Base-by-base conservation (phyloP, 2,113 vertebrate genomes). In the Prionailurus viverrinus region DNA sequence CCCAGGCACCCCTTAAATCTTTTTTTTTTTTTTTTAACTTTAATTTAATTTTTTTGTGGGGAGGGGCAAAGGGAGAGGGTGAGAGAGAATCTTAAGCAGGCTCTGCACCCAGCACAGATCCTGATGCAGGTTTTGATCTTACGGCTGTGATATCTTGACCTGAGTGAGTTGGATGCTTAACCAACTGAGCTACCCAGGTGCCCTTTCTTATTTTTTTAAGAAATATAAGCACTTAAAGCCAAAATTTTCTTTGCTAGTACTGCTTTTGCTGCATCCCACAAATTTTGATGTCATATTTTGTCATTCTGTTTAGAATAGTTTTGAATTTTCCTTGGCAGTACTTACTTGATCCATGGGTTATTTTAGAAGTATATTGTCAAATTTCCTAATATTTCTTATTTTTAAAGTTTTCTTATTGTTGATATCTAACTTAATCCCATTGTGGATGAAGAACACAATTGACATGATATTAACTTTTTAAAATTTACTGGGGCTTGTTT, bases 331-430 rank as follows among this genome's bases (percentile, higher is more conserved):
- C n/a, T 90, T 68, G 45, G 82, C 45, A 65, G 31, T 53, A 33
- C 33, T 53, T 55, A 29, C 29, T 95, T 95, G 45, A 90, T 74
- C 11, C n/a, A 55, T 76, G 79, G 78, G 18, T 94, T 94, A 53
- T 66, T 66, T 81, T 69, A 51, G 39, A 74, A 76, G 41, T 66
- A 36, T 31, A 12, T 63, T 92, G 45, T 45, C 39, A 86, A 78
- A 25, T 53, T 86, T 78, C n/a, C 58, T 65, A 55, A 41, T 66
- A 78, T 41, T 39, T 65, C 6, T 29, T 92, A 45, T 51, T 33
- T 74, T 21, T 14, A 45, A 74, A 25, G 12, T 91, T 81, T 80
- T 66, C 33, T 68, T 81, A 66, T 80, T 51, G 29, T 55, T 81
- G n/a, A 55, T 55, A 55, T 39, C 33, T 91, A 27, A 86, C 31